Percentiles rank a stretch among this genome's conserved stretches.
Conservation (phyloP, 2,113 vertebrate species). For the Prunella himalayana region DNA sequence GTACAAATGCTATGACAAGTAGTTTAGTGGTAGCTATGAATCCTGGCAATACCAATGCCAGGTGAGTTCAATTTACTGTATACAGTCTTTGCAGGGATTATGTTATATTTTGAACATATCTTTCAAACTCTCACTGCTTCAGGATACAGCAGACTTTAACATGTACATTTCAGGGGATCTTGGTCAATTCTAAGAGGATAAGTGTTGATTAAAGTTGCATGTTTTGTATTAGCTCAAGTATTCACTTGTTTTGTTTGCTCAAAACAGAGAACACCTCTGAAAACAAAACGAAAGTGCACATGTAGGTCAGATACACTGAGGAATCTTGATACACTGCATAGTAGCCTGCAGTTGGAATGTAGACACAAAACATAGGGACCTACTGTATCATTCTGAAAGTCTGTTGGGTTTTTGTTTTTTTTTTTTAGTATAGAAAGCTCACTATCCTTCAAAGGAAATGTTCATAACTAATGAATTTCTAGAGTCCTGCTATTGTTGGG, state of each 20-base stretch:
- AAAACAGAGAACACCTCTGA: not conserved
- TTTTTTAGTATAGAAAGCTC: not conserved
- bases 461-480: not conserved
- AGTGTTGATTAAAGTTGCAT: not conserved
- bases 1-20: not conserved
- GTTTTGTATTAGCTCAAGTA: not conserved
- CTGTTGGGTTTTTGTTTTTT: not conserved
- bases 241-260: not conserved
- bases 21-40: not conserved
- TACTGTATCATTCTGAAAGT: not conserved
- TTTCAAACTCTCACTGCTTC: not conserved
- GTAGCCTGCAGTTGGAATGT: not conserved
- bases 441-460: not conserved
- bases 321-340: not conserved
- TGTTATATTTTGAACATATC: not conserved
- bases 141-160: not conserved
- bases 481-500: not conserved
- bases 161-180: not conserved
- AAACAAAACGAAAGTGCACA: not conserved
- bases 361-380: not conserved
- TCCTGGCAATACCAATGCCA: not conserved
- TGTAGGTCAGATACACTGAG: not conserved
- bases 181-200: not conserved
- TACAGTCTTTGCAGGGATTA: not conserved
- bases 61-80: not conserved